These are phyloP conservation scores for Koerneria pararmatus DNA, from an alignment of 2,888 invertebrate species.

Conservation along the genomic window DNA sequence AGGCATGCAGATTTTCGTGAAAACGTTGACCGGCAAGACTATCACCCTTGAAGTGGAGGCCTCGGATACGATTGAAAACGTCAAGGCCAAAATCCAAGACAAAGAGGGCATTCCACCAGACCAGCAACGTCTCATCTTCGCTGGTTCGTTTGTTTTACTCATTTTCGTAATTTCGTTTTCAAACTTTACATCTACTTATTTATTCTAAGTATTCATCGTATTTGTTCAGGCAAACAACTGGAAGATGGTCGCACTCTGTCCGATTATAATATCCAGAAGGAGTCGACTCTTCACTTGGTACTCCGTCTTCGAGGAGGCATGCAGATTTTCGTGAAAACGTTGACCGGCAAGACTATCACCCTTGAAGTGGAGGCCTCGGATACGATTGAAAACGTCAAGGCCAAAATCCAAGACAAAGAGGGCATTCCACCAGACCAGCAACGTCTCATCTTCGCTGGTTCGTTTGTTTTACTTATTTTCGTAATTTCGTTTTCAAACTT, in stretches of 20 bases:
- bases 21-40: constrained; percentile 87
- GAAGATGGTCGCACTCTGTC: constrained; percentile 89
- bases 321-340: constrained; percentile 95
- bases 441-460: constrained; percentile 51
- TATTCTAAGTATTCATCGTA: too few species aligned
- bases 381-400: constrained; percentile 56
- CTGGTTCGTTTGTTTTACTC: too few species aligned
- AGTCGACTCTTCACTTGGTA: constrained; percentile 67
- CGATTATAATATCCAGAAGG: constrained; percentile 92
- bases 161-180: too few species aligned
- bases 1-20: constrained; percentile 90
- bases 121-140: constrained; percentile 55
- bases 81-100: constrained; percentile 57
- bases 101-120: constrained; percentile 57
- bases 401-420: constrained; percentile 57
- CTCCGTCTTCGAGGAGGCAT: constrained; percentile 66
- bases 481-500: too few species aligned
- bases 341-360: constrained; percentile 77
- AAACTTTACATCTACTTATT: too few species aligned
- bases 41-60: constrained; percentile 56
- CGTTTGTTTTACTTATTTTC: too few species aligned
- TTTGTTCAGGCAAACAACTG: constrained; percentile 73
- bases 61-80: constrained; percentile 56
- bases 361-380: constrained; percentile 55
- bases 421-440: constrained; percentile 57